phyloP scores from a whole-genome alignment of 2,888 invertebrate genomes.

The Scaptomyza reducta region DNA sequence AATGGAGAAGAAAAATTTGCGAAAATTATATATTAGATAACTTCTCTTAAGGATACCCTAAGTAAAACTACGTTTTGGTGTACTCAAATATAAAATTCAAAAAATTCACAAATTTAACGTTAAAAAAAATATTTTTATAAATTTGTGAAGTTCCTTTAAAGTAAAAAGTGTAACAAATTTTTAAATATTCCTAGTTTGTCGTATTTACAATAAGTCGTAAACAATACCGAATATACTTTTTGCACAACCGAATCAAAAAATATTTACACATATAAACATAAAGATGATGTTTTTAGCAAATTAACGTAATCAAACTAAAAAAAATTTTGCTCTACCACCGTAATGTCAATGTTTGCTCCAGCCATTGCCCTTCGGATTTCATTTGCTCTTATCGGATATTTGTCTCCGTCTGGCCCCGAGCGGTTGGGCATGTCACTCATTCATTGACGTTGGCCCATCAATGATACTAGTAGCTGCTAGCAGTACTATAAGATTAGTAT shows the following conservation, averaged over 20 bases:
- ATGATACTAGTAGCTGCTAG: slow-evolving; percentile 3
- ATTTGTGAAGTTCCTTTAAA: too few relatives aligned
- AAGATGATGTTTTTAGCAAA: not conserved
- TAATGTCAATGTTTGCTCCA: slow-evolving; percentile 27
- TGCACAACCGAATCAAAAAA: not conserved
- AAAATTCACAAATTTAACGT: too few relatives aligned
- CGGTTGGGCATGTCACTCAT: slow-evolving; percentile 61
- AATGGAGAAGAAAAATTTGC: not conserved
- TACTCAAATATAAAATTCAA: too few relatives aligned
- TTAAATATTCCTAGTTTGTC: not conserved
- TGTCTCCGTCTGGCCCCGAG: slow-evolving; percentile 56
- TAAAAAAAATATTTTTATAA: too few relatives aligned
- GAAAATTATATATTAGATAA: too few relatives aligned
- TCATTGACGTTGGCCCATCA: slow-evolving; percentile 62
- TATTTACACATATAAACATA: not conserved
- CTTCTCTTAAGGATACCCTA: too few relatives aligned
- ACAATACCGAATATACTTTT: not conserved
- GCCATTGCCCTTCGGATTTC: slow-evolving; percentile 54
- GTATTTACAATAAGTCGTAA: not conserved
- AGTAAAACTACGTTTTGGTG: too few relatives aligned
- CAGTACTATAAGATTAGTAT: slow-evolving; percentile 31
- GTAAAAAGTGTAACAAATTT: too few relatives aligned
- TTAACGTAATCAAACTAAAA: not conserved
- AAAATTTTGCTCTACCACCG: slow-evolving; percentile 26
- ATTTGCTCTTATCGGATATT: slow-evolving; percentile 72